A percentile compares a stretch with the other conserved stretches of the same genome.
phyloP scores from a whole-genome alignment of 2,888 invertebrate species.

The Pristionchus fissidentatus region DNA sequence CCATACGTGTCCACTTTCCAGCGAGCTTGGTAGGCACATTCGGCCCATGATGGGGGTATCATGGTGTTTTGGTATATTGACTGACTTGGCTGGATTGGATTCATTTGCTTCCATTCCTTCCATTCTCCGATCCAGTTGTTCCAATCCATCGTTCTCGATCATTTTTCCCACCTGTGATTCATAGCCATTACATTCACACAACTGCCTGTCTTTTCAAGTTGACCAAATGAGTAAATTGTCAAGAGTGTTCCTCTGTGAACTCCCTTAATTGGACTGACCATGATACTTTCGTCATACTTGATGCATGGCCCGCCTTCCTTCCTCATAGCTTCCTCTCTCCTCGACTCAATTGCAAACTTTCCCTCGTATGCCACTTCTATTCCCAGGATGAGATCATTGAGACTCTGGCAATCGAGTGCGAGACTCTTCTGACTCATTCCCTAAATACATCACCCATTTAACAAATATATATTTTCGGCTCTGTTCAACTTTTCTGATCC shows the following conservation, averaged over 20 bases:
- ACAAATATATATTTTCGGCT: too few species aligned
- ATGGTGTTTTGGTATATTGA: not conserved
- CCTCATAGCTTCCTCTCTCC: not conserved
- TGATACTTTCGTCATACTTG: constrained; percentile 46
- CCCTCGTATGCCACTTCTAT: constrained; percentile 52
- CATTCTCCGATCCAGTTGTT: constrained; percentile 8
- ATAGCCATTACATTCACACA: not conserved
- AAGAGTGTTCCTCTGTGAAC: too few species aligned
- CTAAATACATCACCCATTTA: not conserved
- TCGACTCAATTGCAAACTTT: not conserved
- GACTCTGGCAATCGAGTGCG: not conserved
- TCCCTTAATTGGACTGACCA: constrained; percentile 36
- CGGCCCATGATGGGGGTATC: not conserved
- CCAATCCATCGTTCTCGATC: constrained; percentile 20
- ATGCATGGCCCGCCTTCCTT: not conserved
- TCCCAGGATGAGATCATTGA: constrained; percentile 47
- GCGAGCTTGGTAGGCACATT: too few species aligned
- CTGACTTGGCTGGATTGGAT: not conserved
- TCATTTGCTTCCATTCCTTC: constrained; percentile 5
- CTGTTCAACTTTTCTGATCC: too few species aligned
- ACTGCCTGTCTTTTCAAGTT: not conserved
- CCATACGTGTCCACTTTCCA: too few species aligned
- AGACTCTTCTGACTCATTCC: not conserved
- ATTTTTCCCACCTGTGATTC: not conserved
- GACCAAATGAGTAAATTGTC: too few species aligned